Evolutionary conservation across 2,113 vertebrate species (phyloP).

Genomic region (Dermatemys mawii): DNA sequence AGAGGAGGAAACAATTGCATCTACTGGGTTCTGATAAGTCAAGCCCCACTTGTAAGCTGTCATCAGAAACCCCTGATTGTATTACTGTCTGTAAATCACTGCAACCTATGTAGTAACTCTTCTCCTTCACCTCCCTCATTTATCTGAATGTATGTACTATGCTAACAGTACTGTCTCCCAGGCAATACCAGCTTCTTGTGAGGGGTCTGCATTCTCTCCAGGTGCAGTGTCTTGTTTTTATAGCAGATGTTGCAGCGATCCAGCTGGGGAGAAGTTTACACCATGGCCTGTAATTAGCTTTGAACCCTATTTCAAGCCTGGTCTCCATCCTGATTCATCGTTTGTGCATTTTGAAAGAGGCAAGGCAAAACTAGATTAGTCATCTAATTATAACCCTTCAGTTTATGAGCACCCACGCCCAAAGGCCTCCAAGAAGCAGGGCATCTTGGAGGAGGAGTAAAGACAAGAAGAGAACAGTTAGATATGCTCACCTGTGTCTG

Average conservation of each 20-base stretch:
- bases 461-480: conserved; percentile 28
- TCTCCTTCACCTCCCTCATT: neutral
- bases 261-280: conserved; percentile 9
- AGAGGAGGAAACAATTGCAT: conserved; percentile 7
- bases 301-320: conserved; percentile 61
- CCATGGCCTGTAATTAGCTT: conserved; percentile 53
- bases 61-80: neutral
- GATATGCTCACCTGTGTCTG: conserved; percentile 91
- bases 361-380: conserved; percentile 39
- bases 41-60: neutral
- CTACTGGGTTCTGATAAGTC: neutral
- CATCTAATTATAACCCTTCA: conserved; percentile 50
- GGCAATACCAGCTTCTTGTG: neutral
- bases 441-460: conserved; percentile 2
- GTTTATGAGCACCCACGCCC: conserved; percentile 18
- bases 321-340: conserved; percentile 53
- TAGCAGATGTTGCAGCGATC: conserved; percentile 20
- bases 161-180: neutral
- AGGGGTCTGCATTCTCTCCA: neutral
- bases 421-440: conserved; percentile 13
- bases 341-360: conserved; percentile 45
- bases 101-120: neutral
- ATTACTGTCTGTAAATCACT: neutral
- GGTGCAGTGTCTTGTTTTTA: conserved; percentile 11
- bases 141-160: neutral